Base-by-base conservation (phyloP, 2,113 vertebrate genomes). In the Cariama cristata region DNA sequence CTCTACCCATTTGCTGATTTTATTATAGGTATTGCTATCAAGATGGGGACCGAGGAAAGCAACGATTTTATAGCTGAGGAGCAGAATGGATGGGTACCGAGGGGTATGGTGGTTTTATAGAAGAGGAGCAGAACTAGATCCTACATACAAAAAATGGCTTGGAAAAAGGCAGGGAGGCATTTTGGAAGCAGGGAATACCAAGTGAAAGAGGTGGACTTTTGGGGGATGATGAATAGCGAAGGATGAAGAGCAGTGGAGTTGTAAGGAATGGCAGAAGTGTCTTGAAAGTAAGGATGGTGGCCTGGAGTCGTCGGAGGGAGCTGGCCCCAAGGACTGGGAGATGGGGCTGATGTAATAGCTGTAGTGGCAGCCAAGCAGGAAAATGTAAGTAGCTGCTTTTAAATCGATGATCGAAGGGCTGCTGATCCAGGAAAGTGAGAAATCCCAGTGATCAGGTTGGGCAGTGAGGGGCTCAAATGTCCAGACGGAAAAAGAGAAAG, bases 311-410 rank as follows among this genome's bases (percentile, higher is more conserved):
- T 24, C 1, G 0, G 45, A 53, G 72, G 67, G 50, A 84, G 52
- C 64, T 72, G 86, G 90, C 85, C 93, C 90, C 63, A 2, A 27
- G 96, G 71, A 5, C 85, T 69, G n/a, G 35, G 90, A 94, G 85
- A 84, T 68, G 30, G 73, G 93, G 93, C 92, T 92, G 96, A 94
- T 96, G 96, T 94, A 94, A 96, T 71, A 66, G 64, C 77, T 16
- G 40, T 33, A 14, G 52, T 92, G 81, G 71, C 79, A 72, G 80
- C 84, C 86, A 76, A 67, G 90, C 75, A 86, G 88, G 93, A 77
- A 74, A 79, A 69, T 75, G 32, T 20, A 81, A 85, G 67, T 45
- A 66, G 56, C 38, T 87, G 90, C 72, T 85, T 32, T 64, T 72
- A 63, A 71, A 92, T 74, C 16, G 4, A 0, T 56, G 86, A 32